These are phyloP conservation scores for Epizoanthus fatuus DNA, from an alignment of 92 coral and sea anemone species.

Conservation along the genomic window DNA sequence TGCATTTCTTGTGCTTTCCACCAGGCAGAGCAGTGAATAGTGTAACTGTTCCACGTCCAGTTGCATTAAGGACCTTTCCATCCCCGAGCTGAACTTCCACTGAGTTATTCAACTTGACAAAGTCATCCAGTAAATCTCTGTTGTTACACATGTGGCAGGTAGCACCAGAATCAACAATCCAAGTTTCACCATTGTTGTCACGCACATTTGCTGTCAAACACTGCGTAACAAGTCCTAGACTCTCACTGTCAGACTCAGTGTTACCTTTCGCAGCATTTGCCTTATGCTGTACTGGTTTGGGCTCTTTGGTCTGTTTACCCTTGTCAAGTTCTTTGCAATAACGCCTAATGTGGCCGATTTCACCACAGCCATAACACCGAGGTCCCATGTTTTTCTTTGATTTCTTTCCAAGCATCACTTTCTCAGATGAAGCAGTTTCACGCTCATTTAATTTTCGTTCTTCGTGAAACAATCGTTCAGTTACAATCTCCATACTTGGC, in stretches of 20 bases:
- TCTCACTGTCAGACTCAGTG: conserved; percentile 47
- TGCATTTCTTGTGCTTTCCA: conserved; percentile 59
- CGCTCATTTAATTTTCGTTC: no score
- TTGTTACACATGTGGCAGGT: conserved; percentile 63
- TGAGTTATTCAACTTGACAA: conserved; percentile 31
- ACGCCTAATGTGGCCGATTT: conserved; percentile 52
- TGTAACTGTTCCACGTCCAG: conserved; percentile 63
- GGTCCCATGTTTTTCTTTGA: no score
- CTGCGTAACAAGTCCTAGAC: conserved; percentile 62
- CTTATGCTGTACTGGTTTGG: conserved; percentile 7
- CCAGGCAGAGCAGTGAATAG: conserved; percentile 48
- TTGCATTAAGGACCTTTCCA: conserved; percentile 61
- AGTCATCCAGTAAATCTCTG: conserved; percentile 53
- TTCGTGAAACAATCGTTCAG: no score
- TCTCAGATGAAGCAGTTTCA: no score
- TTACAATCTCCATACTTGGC: no score
- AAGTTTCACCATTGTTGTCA: conserved; percentile 48
- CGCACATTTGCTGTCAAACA: conserved; percentile 54
- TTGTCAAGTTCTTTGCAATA: conserved; percentile 35
- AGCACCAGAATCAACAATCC: conserved; percentile 74
- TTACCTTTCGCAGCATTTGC: conserved; percentile 7
- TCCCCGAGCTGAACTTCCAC: conserved; percentile 31
- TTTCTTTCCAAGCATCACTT: no score
- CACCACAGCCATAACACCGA: no score
- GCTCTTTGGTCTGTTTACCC: conserved; percentile 20